phyloP scores from a whole-genome alignment of 2,113 vertebrate genomes.

The Channa maculata region DNA sequence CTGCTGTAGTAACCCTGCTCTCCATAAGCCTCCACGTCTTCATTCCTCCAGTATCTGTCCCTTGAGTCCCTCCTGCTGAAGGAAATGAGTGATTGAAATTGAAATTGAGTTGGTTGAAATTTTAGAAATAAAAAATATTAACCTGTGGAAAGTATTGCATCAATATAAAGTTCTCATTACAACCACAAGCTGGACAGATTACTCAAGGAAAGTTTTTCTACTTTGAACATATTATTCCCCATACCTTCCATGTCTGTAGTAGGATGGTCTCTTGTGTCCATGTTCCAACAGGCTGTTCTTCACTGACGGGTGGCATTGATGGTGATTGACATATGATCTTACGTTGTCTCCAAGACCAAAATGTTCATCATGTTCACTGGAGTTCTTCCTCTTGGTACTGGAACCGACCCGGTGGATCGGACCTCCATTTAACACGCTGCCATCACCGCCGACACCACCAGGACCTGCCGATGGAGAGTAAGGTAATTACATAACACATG shows the following conservation, averaged over 20 bases:
- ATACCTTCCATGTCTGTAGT: conserved; percentile 59
- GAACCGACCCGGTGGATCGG: conserved; percentile 72
- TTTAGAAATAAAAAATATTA: too few relatives aligned
- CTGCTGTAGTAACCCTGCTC: conserved; percentile 72
- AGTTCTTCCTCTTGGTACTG: conserved; percentile 63
- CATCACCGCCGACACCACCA: conserved; percentile 34
- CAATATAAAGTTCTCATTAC: too few relatives aligned
- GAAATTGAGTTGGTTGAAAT: not conserved
- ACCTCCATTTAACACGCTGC: conserved; percentile 60
- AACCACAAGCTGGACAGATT: too few relatives aligned
- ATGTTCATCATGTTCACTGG: conserved; percentile 52
- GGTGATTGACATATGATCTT: conserved; percentile 56
- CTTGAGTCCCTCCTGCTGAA: conserved; percentile 67
- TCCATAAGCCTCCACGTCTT: conserved; percentile 50
- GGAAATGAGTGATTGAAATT: not conserved
- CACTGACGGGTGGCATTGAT: conserved; percentile 38
- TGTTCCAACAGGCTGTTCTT: conserved; percentile 58
- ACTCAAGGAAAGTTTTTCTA: too few relatives aligned
- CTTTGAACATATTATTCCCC: too few relatives aligned
- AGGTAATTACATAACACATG: too few relatives aligned
- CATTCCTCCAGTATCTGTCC: conserved; percentile 75
- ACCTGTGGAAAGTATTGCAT: too few relatives aligned
- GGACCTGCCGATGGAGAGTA: conserved; percentile 31
- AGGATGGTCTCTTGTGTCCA: conserved; percentile 40
- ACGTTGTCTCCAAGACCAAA: conserved; percentile 38